Percentiles rank a stretch among this genome's conserved stretches.
Evolutionary conservation across 2,113 vertebrate genomes (phyloP).

Genomic region (Pleuronectes platessa): DNA sequence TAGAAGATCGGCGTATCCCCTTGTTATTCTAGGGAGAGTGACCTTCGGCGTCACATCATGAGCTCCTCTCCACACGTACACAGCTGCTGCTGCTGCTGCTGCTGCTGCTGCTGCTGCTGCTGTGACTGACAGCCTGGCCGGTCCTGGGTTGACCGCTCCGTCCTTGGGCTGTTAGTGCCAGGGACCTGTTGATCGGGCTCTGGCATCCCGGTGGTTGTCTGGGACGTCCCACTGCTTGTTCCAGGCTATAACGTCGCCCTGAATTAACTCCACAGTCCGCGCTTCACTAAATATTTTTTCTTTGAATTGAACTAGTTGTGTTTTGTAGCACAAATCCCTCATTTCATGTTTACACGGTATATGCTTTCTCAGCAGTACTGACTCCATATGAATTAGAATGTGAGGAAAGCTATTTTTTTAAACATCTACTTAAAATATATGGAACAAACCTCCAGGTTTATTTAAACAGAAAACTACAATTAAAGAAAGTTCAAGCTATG

Average conservation of each 20-base stretch:
- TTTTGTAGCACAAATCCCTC: background rate
- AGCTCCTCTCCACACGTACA: slow-evolving; percentile 35
- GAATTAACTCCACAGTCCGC: slow-evolving; percentile 50
- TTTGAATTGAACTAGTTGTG: slow-evolving; percentile 4
- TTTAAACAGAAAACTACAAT: too few relatives aligned
- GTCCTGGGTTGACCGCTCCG: slow-evolving; percentile 53
- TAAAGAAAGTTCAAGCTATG: too few relatives aligned
- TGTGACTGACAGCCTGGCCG: slow-evolving; percentile 44
- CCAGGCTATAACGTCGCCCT: slow-evolving; percentile 37
- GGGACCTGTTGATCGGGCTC: slow-evolving; percentile 50
- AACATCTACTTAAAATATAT: too few relatives aligned
- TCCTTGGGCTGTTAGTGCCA: slow-evolving; percentile 62
- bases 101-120: slow-evolving; percentile 41
- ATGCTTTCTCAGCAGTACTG: background rate
- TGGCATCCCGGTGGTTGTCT: slow-evolving; percentile 65
- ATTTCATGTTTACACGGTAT: background rate
- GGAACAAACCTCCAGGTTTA: too few relatives aligned
- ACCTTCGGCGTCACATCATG: slow-evolving; percentile 14
- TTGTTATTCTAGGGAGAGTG: slow-evolving; percentile 10
- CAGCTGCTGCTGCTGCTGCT: slow-evolving; percentile 25
- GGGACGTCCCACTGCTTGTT: slow-evolving; percentile 48
- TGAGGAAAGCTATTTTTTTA: too few relatives aligned
- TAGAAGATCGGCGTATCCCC: slow-evolving; percentile 5
- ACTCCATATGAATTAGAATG: background rate
- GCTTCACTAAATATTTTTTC: slow-evolving; percentile 26